Base-by-base conservation (phyloP, 1,140 invertebrate species). In the Hylyphantes graminicola region DNA sequence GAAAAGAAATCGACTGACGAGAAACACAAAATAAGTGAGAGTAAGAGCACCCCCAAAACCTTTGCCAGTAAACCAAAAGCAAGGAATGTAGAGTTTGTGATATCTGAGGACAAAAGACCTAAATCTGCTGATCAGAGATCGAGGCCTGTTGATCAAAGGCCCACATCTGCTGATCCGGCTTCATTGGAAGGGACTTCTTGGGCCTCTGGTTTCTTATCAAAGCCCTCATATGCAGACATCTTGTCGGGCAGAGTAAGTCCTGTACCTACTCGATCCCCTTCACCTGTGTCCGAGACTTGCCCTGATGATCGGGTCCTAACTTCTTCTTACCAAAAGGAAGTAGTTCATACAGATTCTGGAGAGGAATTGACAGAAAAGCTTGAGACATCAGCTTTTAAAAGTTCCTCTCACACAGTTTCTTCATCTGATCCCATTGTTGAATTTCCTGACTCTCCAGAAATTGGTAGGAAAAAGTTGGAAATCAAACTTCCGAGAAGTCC, bases 191-290 rank as follows among this genome's bases (percentile, higher is more conserved):
- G 82, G 10, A 59, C 85, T 13, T 78, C 75, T 19, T 86, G 85
- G 85, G 85, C 85, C 48, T 79, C 68, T 53, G 85, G 85, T 13
- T 82, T 81, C 21, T 65, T 85, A 53, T 74, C 77, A 15, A 86
- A 86, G 19, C 85, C 85, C 21, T 84, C 85, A 13, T 86, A 86
- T 79, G 85, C 85, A 54, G 85, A 84, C 57, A 85, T 86, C 17
- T 68, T 86, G 50, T 84, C 76, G 12, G 80, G 80, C 11, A 65
- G 80, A 10, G 55, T 67, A 15, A 81, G 75, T 21, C 74, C 85
- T 74, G 53, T 80, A 64, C 76, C 85, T 51, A n/a, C 19, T 19
- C 63, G 80, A 8, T 65, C 72, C 61, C 50, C 76, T 11, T 48
- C 84, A 12, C 51, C 84, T 19, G 5, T 21, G 15, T 15, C 15